Percentiles rank a stretch among this genome's conserved stretches.
Conservation (phyloP, 92 coral and sea anemone species). For the Isaurus tuberculatus region DNA sequence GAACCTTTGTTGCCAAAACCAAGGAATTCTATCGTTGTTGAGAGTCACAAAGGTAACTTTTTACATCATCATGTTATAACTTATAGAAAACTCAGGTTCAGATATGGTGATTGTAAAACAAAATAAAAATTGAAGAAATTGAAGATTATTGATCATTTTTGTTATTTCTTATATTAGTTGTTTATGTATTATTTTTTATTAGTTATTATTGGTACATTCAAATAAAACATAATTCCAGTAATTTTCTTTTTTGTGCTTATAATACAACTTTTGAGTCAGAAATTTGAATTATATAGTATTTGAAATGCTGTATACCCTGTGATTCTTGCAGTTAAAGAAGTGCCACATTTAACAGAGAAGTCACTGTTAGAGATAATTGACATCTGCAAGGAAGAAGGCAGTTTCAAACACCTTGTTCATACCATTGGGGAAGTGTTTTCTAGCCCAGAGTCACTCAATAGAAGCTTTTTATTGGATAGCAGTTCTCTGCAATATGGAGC, state of each 20-base stretch:
- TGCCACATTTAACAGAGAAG: slow-evolving; percentile 76
- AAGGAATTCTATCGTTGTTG: slow-evolving; percentile 17
- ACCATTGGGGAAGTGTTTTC: slow-evolving; percentile 91
- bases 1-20: slow-evolving; percentile 55
- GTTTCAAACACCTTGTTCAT: slow-evolving; percentile 83
- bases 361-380: slow-evolving; percentile 62
- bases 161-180: too few species aligned
- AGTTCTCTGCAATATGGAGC: slow-evolving; percentile 50
- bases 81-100: too few species aligned
- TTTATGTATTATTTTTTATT: too few species aligned
- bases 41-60: slow-evolving; percentile 73
- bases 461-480: slow-evolving; percentile 75
- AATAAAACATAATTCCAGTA: too few species aligned
- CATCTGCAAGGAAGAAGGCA: slow-evolving; percentile 71
- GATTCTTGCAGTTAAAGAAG: slow-evolving; percentile 46
- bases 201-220: too few species aligned
- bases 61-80: too few species aligned
- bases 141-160: too few species aligned
- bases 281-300: too few species aligned
- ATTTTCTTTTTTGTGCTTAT: too few species aligned
- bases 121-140: too few species aligned
- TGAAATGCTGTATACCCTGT: neutral
- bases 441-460: slow-evolving; percentile 81
- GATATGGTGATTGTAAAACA: too few species aligned
- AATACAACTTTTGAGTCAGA: too few species aligned